These are phyloP conservation scores for Chionomys nivalis DNA, from an alignment of 2,113 vertebrate genomes.

Conservation along the genomic window DNA sequence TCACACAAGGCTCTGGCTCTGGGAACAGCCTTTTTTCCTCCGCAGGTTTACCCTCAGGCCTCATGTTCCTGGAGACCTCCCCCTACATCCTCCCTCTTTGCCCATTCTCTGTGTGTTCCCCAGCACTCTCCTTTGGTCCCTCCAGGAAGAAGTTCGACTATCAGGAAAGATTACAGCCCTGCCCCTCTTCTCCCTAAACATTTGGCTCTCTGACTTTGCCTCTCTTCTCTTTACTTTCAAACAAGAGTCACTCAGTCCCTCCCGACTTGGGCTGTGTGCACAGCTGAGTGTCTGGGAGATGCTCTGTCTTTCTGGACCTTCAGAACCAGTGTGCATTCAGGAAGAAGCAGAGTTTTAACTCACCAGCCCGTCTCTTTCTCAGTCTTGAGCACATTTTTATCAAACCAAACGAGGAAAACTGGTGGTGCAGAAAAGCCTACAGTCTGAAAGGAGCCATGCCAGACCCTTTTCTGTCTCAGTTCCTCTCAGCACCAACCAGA, in stretches of 20 bases:
- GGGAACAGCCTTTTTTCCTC: background rate
- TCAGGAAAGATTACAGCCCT: background rate
- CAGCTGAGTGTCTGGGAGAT: background rate
- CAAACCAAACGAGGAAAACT: background rate
- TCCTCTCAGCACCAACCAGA: background rate
- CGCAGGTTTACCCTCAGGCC: background rate
- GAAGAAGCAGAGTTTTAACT: background rate
- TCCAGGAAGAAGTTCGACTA: background rate
- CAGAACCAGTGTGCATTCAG: background rate
- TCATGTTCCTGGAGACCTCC: background rate
- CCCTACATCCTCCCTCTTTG: background rate
- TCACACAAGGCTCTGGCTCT: background rate
- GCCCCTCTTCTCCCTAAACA: background rate
- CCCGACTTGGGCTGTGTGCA: too few relatives aligned
- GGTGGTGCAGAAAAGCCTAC: rapidly evolving
- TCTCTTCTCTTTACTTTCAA: background rate
- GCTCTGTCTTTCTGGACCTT: rapidly evolving
- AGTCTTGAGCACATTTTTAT: background rate
- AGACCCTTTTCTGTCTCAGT: background rate
- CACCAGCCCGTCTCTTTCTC: background rate
- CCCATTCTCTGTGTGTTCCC: rapidly evolving
- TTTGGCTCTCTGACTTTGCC: background rate
- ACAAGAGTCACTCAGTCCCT: rapidly evolving
- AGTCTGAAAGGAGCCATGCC: background rate
- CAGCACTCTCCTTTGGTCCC: too few relatives aligned